A percentile compares a stretch with the other conserved stretches of the same genome.
phyloP scores from a whole-genome alignment of 2,888 invertebrate species.

The Timema cristinae region DNA sequence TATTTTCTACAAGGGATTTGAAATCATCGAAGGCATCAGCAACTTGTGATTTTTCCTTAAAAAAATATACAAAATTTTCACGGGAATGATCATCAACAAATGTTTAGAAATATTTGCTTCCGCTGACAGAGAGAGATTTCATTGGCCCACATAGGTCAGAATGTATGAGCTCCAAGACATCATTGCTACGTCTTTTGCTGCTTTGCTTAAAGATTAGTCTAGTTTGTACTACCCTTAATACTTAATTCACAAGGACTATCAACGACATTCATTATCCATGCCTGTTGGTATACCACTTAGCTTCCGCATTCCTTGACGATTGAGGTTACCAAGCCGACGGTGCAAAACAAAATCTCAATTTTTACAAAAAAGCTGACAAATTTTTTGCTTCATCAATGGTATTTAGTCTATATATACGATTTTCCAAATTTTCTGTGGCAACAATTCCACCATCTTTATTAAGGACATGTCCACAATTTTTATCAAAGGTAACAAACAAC shows the following conservation, averaged over 20 bases:
- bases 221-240: not conserved
- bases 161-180: not conserved
- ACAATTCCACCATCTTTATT: no score
- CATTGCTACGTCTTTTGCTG: no score
- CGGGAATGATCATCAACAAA: slow-evolving; percentile 3
- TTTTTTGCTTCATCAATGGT: no score
- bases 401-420: no score
- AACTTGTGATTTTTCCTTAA: not conserved
- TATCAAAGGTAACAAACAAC: no score
- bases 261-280: not conserved
- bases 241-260: not conserved
- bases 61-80: not conserved
- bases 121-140: not conserved
- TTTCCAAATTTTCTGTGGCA: no score
- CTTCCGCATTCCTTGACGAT: not conserved
- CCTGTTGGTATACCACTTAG: not conserved
- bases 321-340: no score
- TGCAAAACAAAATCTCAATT: no score
- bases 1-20: not conserved
- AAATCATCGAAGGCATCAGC: not conserved
- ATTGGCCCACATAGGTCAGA: not conserved
- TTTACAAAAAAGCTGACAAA: no score
- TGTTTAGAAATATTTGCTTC: not conserved
- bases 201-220: not conserved
- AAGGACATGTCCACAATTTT: no score